Base-by-base conservation (phyloP, 2,113 vertebrate genomes). In the Elachura formosa region DNA sequence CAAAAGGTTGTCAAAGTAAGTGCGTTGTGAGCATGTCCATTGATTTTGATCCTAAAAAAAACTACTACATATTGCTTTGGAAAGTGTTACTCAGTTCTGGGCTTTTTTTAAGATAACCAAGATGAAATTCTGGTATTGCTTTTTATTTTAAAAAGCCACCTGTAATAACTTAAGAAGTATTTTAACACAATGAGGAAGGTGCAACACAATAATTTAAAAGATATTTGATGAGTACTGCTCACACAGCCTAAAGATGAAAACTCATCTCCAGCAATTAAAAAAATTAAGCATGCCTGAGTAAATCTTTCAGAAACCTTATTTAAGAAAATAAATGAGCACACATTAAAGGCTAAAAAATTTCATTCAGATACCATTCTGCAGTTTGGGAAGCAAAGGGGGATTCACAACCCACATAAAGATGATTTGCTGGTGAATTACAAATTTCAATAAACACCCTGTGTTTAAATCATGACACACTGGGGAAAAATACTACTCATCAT, bases 401-500 rank as follows among this genome's bases (percentile, higher is more conserved):
- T 46, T 38, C 52, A 59, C 6, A 72, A 16, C 5, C 34, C 2
- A 0, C 9, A 4, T 23, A 25, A 67, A 1, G 3, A 19, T 54
- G 31, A 84, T 41, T 45, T 93, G 20, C 21, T 49, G 28, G 11
- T 72, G 9, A 62, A 63, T 61, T 58, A 54, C 17, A 16, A 19
- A 49, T 20, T 54, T 9, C 16, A 67, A 24, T 14, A 74, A 54
- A 48, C 21, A 86, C 1, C 3, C 31, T 28, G 41, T 17, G 63
- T 67, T 72, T 14, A 83, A 31, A 51, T 11, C 23, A 25, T 3
- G 2, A 11, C 25, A 45, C 25, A 40, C 14, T 29, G 40, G 54
- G 20, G 29, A 40, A 58, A 52, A 31, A 41, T 5, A 25, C 2
- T 58, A 36, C 26, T 83, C 16, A 28, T 38, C 16, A 52, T 41